Evolutionary conservation across 2,888 invertebrate genomes (phyloP), one percentile per base, ranked within the genome.

Genomic region (Drosophila vallismaia): DNA sequence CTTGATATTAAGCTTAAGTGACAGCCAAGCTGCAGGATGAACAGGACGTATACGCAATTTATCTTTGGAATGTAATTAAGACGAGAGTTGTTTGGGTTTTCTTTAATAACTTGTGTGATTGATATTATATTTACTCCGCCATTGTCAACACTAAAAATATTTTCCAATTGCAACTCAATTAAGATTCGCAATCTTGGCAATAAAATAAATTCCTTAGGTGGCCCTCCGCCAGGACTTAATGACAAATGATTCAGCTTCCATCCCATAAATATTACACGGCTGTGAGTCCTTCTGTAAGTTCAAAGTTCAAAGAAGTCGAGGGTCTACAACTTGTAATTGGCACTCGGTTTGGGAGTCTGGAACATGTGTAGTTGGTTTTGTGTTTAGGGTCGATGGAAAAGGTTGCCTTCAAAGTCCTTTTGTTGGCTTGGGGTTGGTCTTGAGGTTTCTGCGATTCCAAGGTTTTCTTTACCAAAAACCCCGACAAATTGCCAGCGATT

Each of bases 121-220:
- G 80, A 86, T 84, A 73, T 72, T 60, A 45, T 12, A 57, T 52
- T 38, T 10, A 9, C 42, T 46, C 26, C 19, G 49, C 10, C 52
- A 57, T 44, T 36, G 46, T 36, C 46, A 51, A 36, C 52, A 7
- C 14, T 31, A 28, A 42, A 14, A 58, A 59, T 59, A 57, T 42
- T 50, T 70, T 74, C 60, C 85, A 74, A 84, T 85, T 85, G 79
- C 71, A 82, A 85, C 79, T 85, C 86, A 87, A 84, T 84, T 85
- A 85, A 87, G 87, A 83, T 71, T 81, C 54, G 50, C 72, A 51
- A 84, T 87, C 82, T 62, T 26, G 56, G 49, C 8, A 75, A 75
- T 71, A 56, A 71, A 72, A 53, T 60, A 77, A 72, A 78, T 78
- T 76, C 72, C 70, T 70, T 45, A 53, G 56, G 42, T 55, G 54